Conservation (phyloP, 2,888 invertebrate species). For the Gonocerus acuteangulatus region DNA sequence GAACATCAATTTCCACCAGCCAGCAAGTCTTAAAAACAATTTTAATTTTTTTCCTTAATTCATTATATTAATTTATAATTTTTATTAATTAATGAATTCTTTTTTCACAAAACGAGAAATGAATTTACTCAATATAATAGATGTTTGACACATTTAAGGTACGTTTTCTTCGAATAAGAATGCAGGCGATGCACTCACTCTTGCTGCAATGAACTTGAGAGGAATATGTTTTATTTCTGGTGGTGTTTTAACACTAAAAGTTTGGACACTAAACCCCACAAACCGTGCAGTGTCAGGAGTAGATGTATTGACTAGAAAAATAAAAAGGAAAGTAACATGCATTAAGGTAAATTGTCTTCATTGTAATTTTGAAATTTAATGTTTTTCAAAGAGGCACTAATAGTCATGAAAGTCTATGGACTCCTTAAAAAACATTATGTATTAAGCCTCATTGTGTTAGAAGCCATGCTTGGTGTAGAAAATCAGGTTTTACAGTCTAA, state of each 20-base stretch:
- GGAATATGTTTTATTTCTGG: constrained; percentile 63
- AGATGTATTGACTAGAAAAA: constrained; percentile 69
- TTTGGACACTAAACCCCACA: constrained; percentile 66
- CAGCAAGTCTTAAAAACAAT: too few relatives aligned
- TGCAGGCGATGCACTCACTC: constrained; percentile 60
- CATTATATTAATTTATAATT: too few relatives aligned
- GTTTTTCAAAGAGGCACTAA: background rate
- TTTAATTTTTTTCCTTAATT: too few relatives aligned
- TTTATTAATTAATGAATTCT: too few relatives aligned
- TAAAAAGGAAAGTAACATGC: constrained; percentile 67
- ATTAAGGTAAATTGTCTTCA: constrained; percentile 56
- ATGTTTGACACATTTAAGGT: too few relatives aligned
- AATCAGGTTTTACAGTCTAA: too few relatives aligned
- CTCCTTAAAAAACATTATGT: background rate
- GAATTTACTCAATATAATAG: too few relatives aligned
- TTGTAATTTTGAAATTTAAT: too few relatives aligned
- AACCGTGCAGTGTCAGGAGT: constrained; percentile 61
- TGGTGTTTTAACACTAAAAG: constrained; percentile 62
- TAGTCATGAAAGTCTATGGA: background rate
- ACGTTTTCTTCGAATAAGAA: constrained; percentile 56
- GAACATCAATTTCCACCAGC: too few relatives aligned
- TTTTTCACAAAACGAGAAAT: too few relatives aligned
- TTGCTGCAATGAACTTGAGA: constrained; percentile 51
- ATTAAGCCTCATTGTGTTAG: too few relatives aligned
- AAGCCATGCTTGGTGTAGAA: too few relatives aligned